These are phyloP conservation scores for Argyrosomus regius DNA, from an alignment of 2,797 vertebrate genomes.

Conservation along the genomic window DNA sequence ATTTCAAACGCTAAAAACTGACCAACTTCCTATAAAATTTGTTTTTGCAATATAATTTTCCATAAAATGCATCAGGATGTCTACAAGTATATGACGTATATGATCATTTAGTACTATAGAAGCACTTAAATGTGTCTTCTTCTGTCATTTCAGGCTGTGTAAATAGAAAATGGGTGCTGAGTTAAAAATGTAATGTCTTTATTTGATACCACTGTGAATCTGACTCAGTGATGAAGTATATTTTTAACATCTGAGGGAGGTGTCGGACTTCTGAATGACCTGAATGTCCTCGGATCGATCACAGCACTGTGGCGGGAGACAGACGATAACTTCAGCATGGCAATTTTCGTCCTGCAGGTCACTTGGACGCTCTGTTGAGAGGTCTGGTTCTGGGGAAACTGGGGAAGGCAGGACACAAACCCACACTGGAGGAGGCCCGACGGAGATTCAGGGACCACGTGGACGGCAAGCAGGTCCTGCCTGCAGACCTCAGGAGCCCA, in stretches of 20 bases:
- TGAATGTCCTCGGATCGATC: neutral
- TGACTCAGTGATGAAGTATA: neutral
- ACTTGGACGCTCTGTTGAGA: conserved; percentile 94
- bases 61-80: neutral
- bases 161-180: neutral
- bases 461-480: conserved; percentile 92
- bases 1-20: neutral
- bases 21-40: too few relatives aligned
- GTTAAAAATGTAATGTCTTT: too few relatives aligned
- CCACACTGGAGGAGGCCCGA: conserved; percentile 95
- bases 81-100: neutral
- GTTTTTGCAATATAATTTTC: too few relatives aligned
- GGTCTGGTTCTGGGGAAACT: conserved; percentile 95
- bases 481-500: conserved; percentile 96
- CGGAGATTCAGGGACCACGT: conserved; percentile 96
- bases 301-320: neutral
- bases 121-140: neutral
- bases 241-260: neutral
- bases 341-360: conserved; percentile 82
- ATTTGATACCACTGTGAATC: too few relatives aligned
- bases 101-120: neutral
- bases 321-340: neutral
- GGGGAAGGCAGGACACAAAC: conserved; percentile 96
- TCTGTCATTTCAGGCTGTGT: neutral
- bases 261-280: neutral